These are phyloP conservation scores for Myoxocephalus aenaeus DNA, from an alignment of 2,797 vertebrate species.

Conservation along the genomic window DNA sequence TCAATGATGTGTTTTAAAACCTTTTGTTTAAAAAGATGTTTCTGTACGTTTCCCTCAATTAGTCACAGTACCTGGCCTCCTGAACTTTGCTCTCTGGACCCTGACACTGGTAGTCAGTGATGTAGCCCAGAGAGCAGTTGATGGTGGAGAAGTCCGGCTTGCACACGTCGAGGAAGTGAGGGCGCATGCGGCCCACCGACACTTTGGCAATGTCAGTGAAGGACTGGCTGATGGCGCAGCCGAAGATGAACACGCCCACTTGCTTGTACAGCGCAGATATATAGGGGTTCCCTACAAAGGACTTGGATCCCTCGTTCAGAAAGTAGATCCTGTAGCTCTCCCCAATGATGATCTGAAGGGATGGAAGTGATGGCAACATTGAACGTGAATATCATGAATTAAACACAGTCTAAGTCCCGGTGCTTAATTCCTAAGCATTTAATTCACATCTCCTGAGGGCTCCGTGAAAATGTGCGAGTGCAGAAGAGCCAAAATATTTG, in stretches of 20 bases:
- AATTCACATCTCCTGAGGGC: slow-evolving; percentile 23
- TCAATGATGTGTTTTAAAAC: neutral
- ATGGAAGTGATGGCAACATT: neutral
- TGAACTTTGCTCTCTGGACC: slow-evolving; percentile 89
- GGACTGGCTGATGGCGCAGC: slow-evolving; percentile 96
- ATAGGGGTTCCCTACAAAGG: slow-evolving; percentile 94
- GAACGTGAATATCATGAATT: neutral
- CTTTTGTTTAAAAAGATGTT: neutral
- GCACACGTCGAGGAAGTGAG: slow-evolving; percentile 95
- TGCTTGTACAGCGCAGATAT: slow-evolving; percentile 95
- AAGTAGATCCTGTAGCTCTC: slow-evolving; percentile 97
- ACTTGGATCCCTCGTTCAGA: slow-evolving; percentile 92
- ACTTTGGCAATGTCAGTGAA: slow-evolving; percentile 99
- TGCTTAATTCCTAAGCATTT: neutral
- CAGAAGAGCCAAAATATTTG: slow-evolving; percentile 6
- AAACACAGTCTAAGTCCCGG: neutral
- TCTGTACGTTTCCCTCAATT: neutral
- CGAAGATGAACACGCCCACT: slow-evolving; percentile 94
- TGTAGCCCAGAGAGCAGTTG: slow-evolving; percentile 94
- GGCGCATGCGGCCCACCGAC: slow-evolving; percentile 94
- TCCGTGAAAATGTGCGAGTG: slow-evolving; percentile 29
- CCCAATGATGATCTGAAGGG: slow-evolving; percentile 91
- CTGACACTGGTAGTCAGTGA: slow-evolving; percentile 92
- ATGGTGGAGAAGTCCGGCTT: slow-evolving; percentile 89
- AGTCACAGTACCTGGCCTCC: slow-evolving; percentile 89